Conservation (phyloP, 2,797 vertebrate species). For the Liasis olivaceus region DNA sequence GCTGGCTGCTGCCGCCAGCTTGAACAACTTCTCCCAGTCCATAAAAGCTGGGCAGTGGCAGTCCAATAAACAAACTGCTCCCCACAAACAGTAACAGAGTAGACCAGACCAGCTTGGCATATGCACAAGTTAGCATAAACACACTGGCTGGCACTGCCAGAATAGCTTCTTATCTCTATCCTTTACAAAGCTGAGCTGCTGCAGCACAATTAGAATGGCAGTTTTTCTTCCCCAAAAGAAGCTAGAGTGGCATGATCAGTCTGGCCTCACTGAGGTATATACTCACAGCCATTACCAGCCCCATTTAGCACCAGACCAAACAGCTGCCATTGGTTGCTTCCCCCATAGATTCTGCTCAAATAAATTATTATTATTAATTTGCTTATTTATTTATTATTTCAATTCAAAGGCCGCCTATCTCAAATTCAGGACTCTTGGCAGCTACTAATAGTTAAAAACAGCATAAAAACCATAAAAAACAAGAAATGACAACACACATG, state of each 20-base stretch:
- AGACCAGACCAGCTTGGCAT: background rate
- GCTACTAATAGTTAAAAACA: background rate
- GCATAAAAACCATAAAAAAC: background rate
- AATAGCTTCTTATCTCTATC: background rate
- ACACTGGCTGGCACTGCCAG: background rate
- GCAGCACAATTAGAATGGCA: background rate
- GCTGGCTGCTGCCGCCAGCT: too few species aligned
- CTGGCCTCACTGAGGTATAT: background rate
- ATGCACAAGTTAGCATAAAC: background rate
- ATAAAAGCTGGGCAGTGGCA: too few species aligned
- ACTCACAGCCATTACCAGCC: background rate
- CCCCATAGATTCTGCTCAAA: background rate
- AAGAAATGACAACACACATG: background rate
- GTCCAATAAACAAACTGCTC: too few species aligned
- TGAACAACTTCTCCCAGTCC: too few species aligned
- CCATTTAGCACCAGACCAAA: background rate
- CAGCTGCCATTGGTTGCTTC: background rate
- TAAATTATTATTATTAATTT: background rate
- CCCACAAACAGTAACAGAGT: too few species aligned
- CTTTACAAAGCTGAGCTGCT: background rate
- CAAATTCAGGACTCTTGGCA: background rate
- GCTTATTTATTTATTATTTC: background rate
- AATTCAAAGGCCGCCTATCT: background rate
- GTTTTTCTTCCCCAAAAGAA: background rate
- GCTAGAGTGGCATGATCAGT: background rate